Evolutionary conservation across 2,888 invertebrate genomes (phyloP).

Genomic region (Parnassius smintheus): DNA sequence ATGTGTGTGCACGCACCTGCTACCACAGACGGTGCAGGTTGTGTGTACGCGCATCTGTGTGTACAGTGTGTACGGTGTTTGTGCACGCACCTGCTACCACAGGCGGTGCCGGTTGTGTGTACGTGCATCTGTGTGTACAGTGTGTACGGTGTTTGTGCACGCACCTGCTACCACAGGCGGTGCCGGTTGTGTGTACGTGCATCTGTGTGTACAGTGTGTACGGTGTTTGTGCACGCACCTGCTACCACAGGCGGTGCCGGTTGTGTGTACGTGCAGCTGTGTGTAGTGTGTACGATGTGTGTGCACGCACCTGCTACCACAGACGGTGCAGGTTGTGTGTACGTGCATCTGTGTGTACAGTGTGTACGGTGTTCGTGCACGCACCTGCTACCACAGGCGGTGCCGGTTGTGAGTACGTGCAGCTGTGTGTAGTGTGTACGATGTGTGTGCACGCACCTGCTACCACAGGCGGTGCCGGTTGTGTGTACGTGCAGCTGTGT

Average conservation of each 20-base stretch:
- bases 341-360: conserved; percentile 66
- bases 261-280: conserved; percentile 54
- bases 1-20: conserved; percentile 40
- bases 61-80: background rate
- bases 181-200: conserved; percentile 86
- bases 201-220: background rate
- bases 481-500: conserved; percentile 78
- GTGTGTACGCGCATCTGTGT: background rate
- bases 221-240: conserved; percentile 9
- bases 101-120: conserved; percentile 94
- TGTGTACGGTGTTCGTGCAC: no score
- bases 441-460: conserved; percentile 38
- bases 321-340: conserved; percentile 93
- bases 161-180: conserved; percentile 88
- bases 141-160: background rate
- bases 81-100: conserved; percentile 82
- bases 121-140: background rate
- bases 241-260: conserved; percentile 94
- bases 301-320: conserved; percentile 82
- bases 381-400: no score
- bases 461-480: conserved; percentile 83
- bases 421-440: conserved; percentile 68
- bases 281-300: background rate
- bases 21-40: conserved; percentile 95
- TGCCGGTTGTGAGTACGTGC: conserved; percentile 90